These are phyloP conservation scores for Crocuta crocuta DNA, from an alignment of 2,113 vertebrate species.

Conservation along the genomic window DNA sequence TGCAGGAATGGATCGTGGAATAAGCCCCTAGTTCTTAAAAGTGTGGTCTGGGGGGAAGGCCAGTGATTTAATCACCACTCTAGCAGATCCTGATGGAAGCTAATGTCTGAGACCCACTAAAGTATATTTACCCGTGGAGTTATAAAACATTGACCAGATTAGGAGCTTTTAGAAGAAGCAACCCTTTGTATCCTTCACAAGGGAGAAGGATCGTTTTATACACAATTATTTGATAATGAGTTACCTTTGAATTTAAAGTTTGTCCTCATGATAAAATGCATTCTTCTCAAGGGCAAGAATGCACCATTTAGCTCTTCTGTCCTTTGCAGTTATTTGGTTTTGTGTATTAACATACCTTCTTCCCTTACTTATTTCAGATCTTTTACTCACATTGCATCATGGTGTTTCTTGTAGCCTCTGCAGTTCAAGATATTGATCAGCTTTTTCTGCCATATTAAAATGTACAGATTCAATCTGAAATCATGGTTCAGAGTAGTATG, in stretches of 20 bases:
- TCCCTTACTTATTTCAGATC: neutral
- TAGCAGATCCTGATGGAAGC: neutral
- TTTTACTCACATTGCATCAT: neutral
- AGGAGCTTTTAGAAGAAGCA: neutral
- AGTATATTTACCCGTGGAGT: neutral
- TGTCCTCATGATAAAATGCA: neutral
- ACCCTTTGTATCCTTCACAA: neutral
- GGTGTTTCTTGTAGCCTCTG: neutral
- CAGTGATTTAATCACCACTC: neutral
- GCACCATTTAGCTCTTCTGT: neutral
- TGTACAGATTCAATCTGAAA: neutral
- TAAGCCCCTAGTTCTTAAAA: neutral
- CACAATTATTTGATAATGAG: neutral
- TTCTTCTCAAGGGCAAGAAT: neutral
- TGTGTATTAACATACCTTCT: neutral
- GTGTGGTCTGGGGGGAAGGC: neutral
- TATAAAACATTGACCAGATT: neutral
- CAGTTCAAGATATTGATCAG: neutral
- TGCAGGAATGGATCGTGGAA: neutral
- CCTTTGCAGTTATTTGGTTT: neutral
- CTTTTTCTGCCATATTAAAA: neutral
- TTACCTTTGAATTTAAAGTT: constrained; percentile 10
- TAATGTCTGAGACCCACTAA: neutral
- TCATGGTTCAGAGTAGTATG: neutral
- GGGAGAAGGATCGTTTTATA: neutral